Evolutionary conservation across 1,140 invertebrate genomes (phyloP), one percentile per base, ranked within the genome.

Genomic region (Lethocerus indicus): DNA sequence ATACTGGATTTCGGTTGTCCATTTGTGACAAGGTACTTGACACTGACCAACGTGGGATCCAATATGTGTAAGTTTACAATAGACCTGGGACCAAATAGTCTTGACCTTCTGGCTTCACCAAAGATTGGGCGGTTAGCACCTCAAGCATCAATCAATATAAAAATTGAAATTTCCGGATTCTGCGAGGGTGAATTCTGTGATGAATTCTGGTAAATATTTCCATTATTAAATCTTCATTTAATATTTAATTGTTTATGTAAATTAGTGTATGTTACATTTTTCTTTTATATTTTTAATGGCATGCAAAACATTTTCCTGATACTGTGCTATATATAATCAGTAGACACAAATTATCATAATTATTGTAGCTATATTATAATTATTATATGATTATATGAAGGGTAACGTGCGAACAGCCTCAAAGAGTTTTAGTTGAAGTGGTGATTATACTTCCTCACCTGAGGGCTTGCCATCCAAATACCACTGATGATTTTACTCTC

Each of bases 141-240:
- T 13, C 51, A 50, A 9, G 42, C 49, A 12, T 27, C 46, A 25
- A 9, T 57, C 14, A 29, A 23, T 1, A 37, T 65, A 1, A 47
- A 52, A n/a, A 41, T 64, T 24, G 52, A 59, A 49, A 37, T 65
- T 20, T 58, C 57, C 16, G 57, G 57, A 14, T 49, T 49, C 6
- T 47, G 47, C 0, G 57, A 59, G 49, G 64, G 64, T n/a, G 35
- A 51, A 14, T 59, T 57, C 46, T 51, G 37, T 18, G 52, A 41
- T 13, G 62, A 64, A 54, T 59, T 65, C 43, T 64, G 64, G 62
- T 63, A 50, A 55, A 20, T 48, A 44, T 5, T 5, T 6, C 9
- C 7, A 32, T 32, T 32, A 32, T n/a, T 9, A 32, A 9, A 7
- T 9, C 29, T 9, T 32, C n/a, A 32, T 32, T 9, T 9, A 32